phyloP scores from a whole-genome alignment of 2,888 invertebrate genomes.

The Leptogaster cylindrica region DNA sequence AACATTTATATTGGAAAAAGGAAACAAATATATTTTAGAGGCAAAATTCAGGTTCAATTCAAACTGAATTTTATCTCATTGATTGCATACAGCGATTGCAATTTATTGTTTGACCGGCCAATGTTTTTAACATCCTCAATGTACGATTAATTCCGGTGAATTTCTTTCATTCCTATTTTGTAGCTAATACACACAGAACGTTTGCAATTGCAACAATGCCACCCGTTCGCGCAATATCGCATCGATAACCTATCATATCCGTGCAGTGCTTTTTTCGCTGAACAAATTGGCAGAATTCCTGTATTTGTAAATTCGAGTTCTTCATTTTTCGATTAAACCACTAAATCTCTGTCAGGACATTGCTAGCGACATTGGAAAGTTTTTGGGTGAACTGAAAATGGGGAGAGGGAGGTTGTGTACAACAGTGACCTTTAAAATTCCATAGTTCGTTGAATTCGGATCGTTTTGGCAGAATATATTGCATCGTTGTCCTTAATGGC shows the following conservation, averaged over 20 bases:
- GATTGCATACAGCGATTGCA: too few relatives aligned
- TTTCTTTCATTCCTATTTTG: not conserved
- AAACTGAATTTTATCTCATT: too few relatives aligned
- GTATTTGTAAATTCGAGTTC: constrained; percentile 8
- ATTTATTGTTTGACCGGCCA: too few relatives aligned
- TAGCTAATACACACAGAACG: not conserved
- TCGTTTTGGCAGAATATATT: too few relatives aligned
- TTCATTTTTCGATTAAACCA: constrained; percentile 9
- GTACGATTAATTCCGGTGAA: constrained; percentile 2
- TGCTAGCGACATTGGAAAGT: too few relatives aligned
- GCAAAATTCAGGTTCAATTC: too few relatives aligned
- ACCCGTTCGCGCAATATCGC: too few relatives aligned
- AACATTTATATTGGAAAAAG: too few relatives aligned
- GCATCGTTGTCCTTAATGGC: constrained; percentile 1
- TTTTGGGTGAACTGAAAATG: too few relatives aligned
- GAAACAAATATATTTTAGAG: too few relatives aligned
- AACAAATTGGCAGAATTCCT: constrained; percentile 23
- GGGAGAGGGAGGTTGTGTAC: not conserved
- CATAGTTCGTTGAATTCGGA: constrained; percentile 11
- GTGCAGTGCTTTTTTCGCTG: not conserved
- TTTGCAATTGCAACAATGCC: not conserved
- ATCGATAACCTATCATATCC: too few relatives aligned
- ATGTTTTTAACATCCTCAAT: constrained; percentile 1
- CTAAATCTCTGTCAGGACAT: constrained; percentile 11
- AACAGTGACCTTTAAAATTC: constrained; percentile 13